Evolutionary conservation across 2,113 vertebrate species (phyloP).

Genomic region (Paratilapia polleni): DNA sequence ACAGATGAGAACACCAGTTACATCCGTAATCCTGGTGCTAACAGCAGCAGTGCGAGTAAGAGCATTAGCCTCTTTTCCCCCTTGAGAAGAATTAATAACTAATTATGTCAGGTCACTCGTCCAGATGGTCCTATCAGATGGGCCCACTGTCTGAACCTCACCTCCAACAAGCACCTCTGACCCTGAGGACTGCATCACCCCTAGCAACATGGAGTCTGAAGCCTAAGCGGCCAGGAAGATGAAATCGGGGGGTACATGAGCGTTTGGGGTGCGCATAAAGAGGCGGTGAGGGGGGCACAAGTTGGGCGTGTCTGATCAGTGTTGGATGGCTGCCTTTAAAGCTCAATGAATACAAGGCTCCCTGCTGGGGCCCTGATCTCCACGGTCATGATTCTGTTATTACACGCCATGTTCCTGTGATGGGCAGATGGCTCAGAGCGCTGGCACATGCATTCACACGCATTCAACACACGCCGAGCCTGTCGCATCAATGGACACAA

Average conservation of each 20-base stretch:
- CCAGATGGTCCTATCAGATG: conserved; percentile 81
- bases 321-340: conserved; percentile 73
- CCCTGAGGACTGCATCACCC: conserved; percentile 67
- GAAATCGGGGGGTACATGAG: conserved; percentile 33
- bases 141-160: conserved; percentile 71
- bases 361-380: conserved; percentile 72
- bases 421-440: conserved; percentile 76
- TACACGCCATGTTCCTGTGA: conserved; percentile 69
- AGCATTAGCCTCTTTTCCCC: conserved; percentile 33
- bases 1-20: not conserved
- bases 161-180: conserved; percentile 77
- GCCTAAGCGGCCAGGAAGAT: conserved; percentile 34
- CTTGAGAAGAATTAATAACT: conserved; percentile 76
- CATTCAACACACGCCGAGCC: conserved; percentile 62
- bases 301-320: conserved; percentile 74
- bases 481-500: conserved; percentile 76
- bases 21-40: conserved; percentile 33
- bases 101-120: conserved; percentile 81
- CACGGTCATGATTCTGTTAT: conserved; percentile 79
- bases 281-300: conserved; percentile 19
- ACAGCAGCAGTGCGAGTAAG: conserved; percentile 37
- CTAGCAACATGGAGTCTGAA: conserved; percentile 65
- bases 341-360: conserved; percentile 78
- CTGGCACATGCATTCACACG: conserved; percentile 65
- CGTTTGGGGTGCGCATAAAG: conserved; percentile 56